phyloP scores from a whole-genome alignment of 2,797 vertebrate species.

The Gymnoscopelus braueri region DNA sequence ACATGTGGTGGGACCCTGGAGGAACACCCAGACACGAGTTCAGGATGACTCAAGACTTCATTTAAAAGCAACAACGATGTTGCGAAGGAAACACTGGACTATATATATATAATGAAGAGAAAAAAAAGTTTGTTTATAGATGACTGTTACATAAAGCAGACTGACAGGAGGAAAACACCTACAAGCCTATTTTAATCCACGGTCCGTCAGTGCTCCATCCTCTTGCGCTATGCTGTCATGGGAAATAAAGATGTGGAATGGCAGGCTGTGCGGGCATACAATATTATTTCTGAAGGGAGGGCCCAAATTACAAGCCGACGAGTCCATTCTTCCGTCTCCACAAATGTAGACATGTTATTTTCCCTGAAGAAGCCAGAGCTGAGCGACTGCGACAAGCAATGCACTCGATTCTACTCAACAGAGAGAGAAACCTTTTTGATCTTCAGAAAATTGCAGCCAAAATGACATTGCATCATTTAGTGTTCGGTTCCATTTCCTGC shows the following conservation, averaged over 20 bases:
- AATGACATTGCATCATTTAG: too few relatives aligned
- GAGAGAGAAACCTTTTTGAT: neutral
- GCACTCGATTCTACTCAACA: slow-evolving; percentile 21
- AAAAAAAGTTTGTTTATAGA: slow-evolving; percentile 47
- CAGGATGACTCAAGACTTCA: too few relatives aligned
- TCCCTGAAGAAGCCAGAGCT: slow-evolving; percentile 11
- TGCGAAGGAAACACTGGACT: slow-evolving; percentile 20
- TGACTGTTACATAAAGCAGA: slow-evolving; percentile 63
- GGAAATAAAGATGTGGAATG: slow-evolving; percentile 69
- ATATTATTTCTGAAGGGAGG: slow-evolving; percentile 53
- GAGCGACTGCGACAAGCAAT: slow-evolving; percentile 26
- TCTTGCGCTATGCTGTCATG: slow-evolving; percentile 67
- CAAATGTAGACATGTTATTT: neutral
- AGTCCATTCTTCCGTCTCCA: slow-evolving; percentile 1
- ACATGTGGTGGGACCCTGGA: slow-evolving; percentile 40
- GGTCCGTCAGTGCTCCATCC: slow-evolving; percentile 68
- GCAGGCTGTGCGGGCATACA: slow-evolving; percentile 45
- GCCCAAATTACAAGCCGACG: slow-evolving; percentile 53
- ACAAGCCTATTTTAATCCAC: slow-evolving; percentile 69
- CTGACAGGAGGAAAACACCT: slow-evolving; percentile 68
- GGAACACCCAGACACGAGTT: slow-evolving; percentile 26
- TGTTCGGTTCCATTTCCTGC: too few relatives aligned
- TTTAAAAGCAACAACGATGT: too few relatives aligned
- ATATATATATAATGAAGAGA: neutral
- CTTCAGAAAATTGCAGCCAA: neutral